Percentiles rank a stretch among this genome's conserved stretches.
These are phyloP conservation scores for Wasmannia auropunctata DNA, from an alignment of 1,140 invertebrate genomes.

Conservation along the genomic window DNA sequence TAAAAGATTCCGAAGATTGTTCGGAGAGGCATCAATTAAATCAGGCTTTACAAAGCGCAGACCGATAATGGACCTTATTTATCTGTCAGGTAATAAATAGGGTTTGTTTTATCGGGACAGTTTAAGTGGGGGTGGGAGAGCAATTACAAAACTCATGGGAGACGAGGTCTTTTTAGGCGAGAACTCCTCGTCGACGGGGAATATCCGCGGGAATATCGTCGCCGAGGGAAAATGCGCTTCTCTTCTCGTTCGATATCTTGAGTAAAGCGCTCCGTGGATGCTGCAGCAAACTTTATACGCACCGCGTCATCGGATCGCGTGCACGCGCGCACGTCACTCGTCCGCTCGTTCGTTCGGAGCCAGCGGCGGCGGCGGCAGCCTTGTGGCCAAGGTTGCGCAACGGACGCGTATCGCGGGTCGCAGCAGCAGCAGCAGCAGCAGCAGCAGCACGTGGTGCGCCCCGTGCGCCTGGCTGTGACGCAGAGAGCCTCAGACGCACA, in stretches of 20 bases:
- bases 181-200: background rate
- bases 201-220: background rate
- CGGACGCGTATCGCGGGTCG: slow-evolving; percentile 60
- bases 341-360: slow-evolving; percentile 51
- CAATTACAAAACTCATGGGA: background rate
- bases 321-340: slow-evolving; percentile 35
- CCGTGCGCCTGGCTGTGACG: slow-evolving; percentile 66
- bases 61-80: background rate
- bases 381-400: slow-evolving; percentile 79
- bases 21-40: slow-evolving; percentile 1
- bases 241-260: slow-evolving; percentile 7
- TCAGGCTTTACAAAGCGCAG: background rate
- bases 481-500: slow-evolving; percentile 62
- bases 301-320: slow-evolving; percentile 34
- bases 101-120: background rate
- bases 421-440: no score
- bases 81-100: background rate
- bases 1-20: background rate
- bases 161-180: background rate
- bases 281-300: background rate
- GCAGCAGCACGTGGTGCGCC: slow-evolving; percentile 73
- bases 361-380: slow-evolving; percentile 60
- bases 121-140: background rate
- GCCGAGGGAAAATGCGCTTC: background rate
- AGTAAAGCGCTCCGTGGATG: slow-evolving; percentile 2